Conservation (phyloP, 2,888 invertebrate species). For the Cheilosia variabilis region DNA sequence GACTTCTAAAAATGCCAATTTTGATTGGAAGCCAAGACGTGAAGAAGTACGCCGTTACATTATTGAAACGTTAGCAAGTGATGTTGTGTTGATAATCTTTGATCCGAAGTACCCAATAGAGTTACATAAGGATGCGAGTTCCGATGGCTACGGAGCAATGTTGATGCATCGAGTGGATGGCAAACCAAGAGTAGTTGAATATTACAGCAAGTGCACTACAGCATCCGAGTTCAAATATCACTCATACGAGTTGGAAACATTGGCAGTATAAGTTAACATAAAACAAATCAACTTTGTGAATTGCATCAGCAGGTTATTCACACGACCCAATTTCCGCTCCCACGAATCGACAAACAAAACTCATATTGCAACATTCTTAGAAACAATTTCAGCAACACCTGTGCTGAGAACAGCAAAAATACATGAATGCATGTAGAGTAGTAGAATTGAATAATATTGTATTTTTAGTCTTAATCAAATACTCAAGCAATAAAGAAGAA, state of each 20-base stretch:
- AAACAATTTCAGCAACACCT: too few species aligned
- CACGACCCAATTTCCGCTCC: too few species aligned
- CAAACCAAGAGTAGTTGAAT: slow-evolving; percentile 42
- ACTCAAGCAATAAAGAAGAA: too few species aligned
- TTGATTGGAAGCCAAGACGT: slow-evolving; percentile 28
- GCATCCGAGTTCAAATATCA: slow-evolving; percentile 62
- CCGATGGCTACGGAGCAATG: slow-evolving; percentile 46
- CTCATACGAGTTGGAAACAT: slow-evolving; percentile 72
- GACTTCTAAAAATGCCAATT: slow-evolving; percentile 14
- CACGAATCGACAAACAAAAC: too few species aligned
- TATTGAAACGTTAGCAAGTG: slow-evolving; percentile 43
- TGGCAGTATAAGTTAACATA: too few species aligned
- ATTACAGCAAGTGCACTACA: slow-evolving; percentile 56
- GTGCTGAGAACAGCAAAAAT: too few species aligned
- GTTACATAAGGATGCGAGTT: slow-evolving; percentile 66
- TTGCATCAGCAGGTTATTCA: too few species aligned
- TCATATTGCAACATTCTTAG: too few species aligned
- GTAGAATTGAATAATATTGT: too few species aligned
- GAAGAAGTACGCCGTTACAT: slow-evolving; percentile 47
- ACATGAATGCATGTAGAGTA: too few species aligned
- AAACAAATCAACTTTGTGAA: too few species aligned
- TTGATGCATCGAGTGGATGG: slow-evolving; percentile 39
- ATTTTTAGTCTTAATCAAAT: too few species aligned
- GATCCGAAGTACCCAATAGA: slow-evolving; percentile 69
- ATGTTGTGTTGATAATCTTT: slow-evolving; percentile 72